phyloP scores from a whole-genome alignment of 2,113 vertebrate genomes.

The Ahaetulla prasina region DNA sequence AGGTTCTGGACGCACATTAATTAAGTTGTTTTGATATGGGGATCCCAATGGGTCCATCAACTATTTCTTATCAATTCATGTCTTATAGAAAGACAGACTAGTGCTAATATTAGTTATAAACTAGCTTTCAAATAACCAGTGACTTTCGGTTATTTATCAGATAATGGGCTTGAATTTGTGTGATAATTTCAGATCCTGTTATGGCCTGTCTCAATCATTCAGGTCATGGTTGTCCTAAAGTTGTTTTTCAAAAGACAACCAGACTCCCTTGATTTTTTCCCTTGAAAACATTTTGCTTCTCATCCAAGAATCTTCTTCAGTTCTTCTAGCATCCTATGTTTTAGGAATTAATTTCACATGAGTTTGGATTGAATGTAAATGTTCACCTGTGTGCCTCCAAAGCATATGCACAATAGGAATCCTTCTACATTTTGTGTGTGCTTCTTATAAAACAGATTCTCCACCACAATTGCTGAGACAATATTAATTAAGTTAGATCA shows the following conservation, averaged over 20 bases:
- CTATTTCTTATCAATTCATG: not conserved
- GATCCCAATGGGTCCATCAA: no score
- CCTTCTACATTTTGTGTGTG: not conserved
- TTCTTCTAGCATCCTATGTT: not conserved
- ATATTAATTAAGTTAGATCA: not conserved
- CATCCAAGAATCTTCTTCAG: no score
- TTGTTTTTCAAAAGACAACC: no score
- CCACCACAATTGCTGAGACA: no score
- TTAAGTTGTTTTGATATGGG: no score
- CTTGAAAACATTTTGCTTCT: no score
- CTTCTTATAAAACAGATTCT: not conserved
- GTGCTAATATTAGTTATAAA: not conserved
- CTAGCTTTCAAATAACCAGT: not conserved
- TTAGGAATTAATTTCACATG: not conserved
- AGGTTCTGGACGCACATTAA: no score
- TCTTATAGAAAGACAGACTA: not conserved
- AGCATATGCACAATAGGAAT: not conserved
- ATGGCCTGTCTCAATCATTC: not conserved
- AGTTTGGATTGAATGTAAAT: not conserved
- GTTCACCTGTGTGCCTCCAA: not conserved
- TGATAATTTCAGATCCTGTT: not conserved
- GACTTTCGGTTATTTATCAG: not conserved
- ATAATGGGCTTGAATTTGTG: not conserved
- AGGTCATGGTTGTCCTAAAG: no score
- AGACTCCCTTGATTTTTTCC: no score